Base-by-base conservation (phyloP, 2,888 invertebrate species). In the Coenonympha glycerion region DNA sequence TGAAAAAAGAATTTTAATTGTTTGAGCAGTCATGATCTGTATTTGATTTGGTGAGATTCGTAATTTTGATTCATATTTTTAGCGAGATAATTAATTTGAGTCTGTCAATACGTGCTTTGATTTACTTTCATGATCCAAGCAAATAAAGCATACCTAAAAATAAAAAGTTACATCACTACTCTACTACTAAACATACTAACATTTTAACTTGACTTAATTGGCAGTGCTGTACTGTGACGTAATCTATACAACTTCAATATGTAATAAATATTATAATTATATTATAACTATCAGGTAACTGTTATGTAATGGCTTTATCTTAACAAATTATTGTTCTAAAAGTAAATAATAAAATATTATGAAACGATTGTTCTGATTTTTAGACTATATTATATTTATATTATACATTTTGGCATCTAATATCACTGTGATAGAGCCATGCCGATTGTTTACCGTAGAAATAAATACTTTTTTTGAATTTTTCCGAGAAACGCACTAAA, bases 151-250 rank as follows among this genome's bases (percentile, higher is more conserved):
- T 28, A 15, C 8, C 26, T 28, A 6, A 11, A 37, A 37, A 28
- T 9, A 11, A 21, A 21, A 13, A 4, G 15, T n/a, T n/a, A 30
- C 6, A 28, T 24, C 22, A 21, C 11, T 6, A 8, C 31, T 56
- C 66, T 77, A 75, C 52, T 53, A 50, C 61, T 66, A 71, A n/a
- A 60, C 63, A 61, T 69, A 59, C 65, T 66, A 57, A 63, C 59
- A 68, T 64, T 65, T 68, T 68, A 66, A 64, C 69, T 72, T 69
- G 73, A 66, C 48, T 72, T 69, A 71, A 68, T 76, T 84, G 85
- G 85, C 85, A 85, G 85, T 85, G 85, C 77, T 81, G 72, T 73
- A 76, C 68, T 71, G 71, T 76, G 58, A 47, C 36, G 64, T 66
- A 63, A 55, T 60, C 63, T 67, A 63, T 61, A 63, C 66, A 64